These are phyloP conservation scores for Chymomyza procnemis DNA, from an alignment of 2,888 invertebrate genomes.

Conservation along the genomic window DNA sequence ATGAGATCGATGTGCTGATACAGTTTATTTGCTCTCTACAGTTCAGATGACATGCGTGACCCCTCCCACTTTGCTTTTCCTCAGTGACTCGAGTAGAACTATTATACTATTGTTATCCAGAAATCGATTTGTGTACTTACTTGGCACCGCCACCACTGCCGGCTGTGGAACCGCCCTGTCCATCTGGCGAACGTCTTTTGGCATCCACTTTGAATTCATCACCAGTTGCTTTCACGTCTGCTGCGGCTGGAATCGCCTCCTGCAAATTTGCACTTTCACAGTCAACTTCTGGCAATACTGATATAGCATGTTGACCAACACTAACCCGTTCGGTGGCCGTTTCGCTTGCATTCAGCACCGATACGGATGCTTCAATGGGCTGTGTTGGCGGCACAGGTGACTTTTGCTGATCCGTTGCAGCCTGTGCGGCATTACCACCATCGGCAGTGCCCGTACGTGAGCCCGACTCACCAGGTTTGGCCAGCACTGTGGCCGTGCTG, in stretches of 20 bases:
- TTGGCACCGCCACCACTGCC: constrained; percentile 64
- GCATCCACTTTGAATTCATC: constrained; percentile 64
- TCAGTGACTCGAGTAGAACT: no score
- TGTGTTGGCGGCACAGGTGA: constrained; percentile 74
- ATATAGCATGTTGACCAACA: constrained; percentile 79
- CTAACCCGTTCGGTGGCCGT: constrained; percentile 75
- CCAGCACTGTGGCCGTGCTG: constrained; percentile 65
- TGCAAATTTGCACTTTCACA: constrained; percentile 81
- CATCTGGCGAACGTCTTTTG: constrained; percentile 73
- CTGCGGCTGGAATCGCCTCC: constrained; percentile 39
- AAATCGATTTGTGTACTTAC: constrained; percentile 40
- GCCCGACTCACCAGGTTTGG: constrained; percentile 53
- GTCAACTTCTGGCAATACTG: constrained; percentile 82
- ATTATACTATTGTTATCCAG: no score
- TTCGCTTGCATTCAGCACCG: constrained; percentile 66
- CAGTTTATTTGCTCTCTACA: no score
- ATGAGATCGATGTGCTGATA: no score
- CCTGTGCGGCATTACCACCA: constrained; percentile 45
- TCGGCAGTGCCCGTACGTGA: constrained; percentile 66
- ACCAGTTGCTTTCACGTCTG: constrained; percentile 28
- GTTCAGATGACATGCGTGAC: no score
- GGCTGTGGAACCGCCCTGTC: constrained; percentile 71
- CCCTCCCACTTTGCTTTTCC: no score
- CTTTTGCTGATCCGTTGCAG: constrained; percentile 54
- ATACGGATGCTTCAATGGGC: constrained; percentile 78